A percentile compares a stretch with the other conserved stretches of the same genome.
Evolutionary conservation across 1,140 invertebrate genomes (phyloP).

Genomic region (Neodiprion fabricii): DNA sequence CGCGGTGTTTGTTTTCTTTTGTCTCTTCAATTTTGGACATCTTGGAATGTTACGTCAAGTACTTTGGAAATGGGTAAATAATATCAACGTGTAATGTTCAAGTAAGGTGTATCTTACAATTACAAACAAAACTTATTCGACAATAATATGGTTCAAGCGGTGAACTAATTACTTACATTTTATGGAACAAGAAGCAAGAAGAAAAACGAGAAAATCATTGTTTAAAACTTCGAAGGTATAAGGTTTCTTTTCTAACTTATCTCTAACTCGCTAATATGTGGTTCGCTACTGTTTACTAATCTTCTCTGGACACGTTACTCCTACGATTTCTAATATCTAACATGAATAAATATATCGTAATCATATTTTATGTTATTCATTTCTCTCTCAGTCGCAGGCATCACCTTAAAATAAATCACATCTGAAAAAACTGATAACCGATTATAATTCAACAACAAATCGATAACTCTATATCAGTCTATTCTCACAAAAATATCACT

Average conservation of each 20-base stretch:
- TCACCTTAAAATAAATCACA: conserved; percentile 40
- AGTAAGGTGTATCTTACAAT: no score
- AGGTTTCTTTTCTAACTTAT: conserved; percentile 23
- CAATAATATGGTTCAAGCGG: no score
- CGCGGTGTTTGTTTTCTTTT: no score
- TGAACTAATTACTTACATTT: no score
- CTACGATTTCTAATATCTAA: conserved; percentile 43
- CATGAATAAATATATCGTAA: conserved; percentile 41
- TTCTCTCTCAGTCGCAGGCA: conserved; percentile 27
- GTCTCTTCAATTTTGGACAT: no score
- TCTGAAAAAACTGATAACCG: conserved; percentile 31
- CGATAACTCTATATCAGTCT: conserved; percentile 44
- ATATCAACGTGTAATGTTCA: no score
- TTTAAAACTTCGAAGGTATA: no score
- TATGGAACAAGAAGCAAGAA: no score
- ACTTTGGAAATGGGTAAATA: no score
- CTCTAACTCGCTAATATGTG: conserved; percentile 31
- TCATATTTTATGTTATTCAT: conserved; percentile 23
- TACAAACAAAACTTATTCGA: no score
- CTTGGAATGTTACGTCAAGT: no score
- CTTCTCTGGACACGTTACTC: conserved; percentile 20
- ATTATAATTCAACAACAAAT: conserved; percentile 33
- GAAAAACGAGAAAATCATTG: no score
- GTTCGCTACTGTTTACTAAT: conserved; percentile 36
- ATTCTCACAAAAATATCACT: conserved; percentile 47